phyloP scores from a whole-genome alignment of 1,140 invertebrate species.

The Drosophila carrolli region DNA sequence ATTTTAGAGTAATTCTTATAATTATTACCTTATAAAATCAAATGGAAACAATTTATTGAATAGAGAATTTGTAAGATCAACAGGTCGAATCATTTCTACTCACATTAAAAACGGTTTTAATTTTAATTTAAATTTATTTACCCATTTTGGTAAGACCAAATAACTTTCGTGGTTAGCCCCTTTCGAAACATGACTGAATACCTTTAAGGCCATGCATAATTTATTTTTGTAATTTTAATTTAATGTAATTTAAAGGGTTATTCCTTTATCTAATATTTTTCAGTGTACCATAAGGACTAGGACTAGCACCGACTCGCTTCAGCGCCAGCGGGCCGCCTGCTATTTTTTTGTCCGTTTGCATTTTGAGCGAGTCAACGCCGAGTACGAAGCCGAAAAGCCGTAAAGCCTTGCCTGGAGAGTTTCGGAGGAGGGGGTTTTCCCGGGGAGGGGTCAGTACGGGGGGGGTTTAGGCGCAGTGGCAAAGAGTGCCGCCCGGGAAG shows the following conservation, averaged over 20 bases:
- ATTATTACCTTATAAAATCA: too few species aligned
- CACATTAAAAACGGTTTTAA: too few species aligned
- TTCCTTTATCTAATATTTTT: neutral
- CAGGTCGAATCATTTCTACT: too few species aligned
- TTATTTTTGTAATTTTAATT: too few species aligned
- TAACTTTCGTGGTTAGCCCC: too few species aligned
- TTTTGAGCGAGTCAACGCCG: slow-evolving; percentile 51
- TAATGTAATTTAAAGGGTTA: neutral
- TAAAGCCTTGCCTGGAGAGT: slow-evolving; percentile 59
- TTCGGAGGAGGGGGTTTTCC: slow-evolving; percentile 3
- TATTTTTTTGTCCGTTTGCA: slow-evolving; percentile 44
- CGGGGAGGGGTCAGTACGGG: neutral
- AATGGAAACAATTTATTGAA: too few species aligned
- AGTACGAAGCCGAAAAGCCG: slow-evolving; percentile 78
- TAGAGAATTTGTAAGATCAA: too few species aligned
- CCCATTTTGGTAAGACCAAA: too few species aligned
- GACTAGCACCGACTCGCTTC: slow-evolving; percentile 50
- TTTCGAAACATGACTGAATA: too few species aligned
- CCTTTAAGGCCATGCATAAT: too few species aligned
- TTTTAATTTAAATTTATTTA: too few species aligned
- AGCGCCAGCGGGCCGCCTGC: slow-evolving; percentile 51
- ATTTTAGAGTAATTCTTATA: too few species aligned
- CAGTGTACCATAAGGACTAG: slow-evolving; percentile 47
- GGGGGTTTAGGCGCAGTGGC: slow-evolving; percentile 61
- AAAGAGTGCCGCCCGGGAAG: slow-evolving; percentile 81